Base-by-base conservation (phyloP, 2,113 vertebrate genomes). In the Illadopsis cleaveri region DNA sequence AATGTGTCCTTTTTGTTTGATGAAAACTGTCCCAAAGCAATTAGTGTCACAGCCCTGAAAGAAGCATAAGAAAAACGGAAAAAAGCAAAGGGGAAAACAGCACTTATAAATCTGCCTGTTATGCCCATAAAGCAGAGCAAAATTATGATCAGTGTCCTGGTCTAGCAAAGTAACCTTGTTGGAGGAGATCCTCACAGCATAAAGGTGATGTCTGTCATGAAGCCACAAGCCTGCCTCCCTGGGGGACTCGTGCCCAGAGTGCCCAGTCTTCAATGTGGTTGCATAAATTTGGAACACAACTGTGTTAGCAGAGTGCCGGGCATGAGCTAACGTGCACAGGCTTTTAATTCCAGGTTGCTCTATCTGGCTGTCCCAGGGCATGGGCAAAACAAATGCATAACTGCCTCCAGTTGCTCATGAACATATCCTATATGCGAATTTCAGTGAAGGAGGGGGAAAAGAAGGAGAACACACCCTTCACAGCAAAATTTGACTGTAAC, bases 271-370 rank as follows among this genome's bases (percentile, higher is more conserved):
- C 45, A 65, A 54, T 0, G 0, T 27, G 44, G 44, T 25, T 92
- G 30, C 33, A 61, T 31, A 82, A 76, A 65, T 38, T 10, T 88
- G 35, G 37, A 88, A 92, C 85, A 20, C 42, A 82, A n/a, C 30
- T 68, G 21, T 31, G 42, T 45, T 69, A 79, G 53, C 57, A 76
- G 1, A 64, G 45, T 27, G 22, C 56, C 0, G 28, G 72, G 81
- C 88, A 82, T 85, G 85, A 96, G 62, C 75, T 93, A 69, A 90
- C 82, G 6, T 70, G 86, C 71, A 24, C 16, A 45, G 48, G 16
- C 45, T 80, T 72, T 85, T 61, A 69, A 73, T 88, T 58, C 45
- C 54, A 57, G 50, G 73, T 70, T 79, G 40, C n/a, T 68, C 1
- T 56, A 62, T 57, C 38, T 60, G 73, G 22, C 25, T 92, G 50